These are phyloP conservation scores for Chrysotoxum bicinctum DNA, from an alignment of 2,888 invertebrate species.

Conservation along the genomic window DNA sequence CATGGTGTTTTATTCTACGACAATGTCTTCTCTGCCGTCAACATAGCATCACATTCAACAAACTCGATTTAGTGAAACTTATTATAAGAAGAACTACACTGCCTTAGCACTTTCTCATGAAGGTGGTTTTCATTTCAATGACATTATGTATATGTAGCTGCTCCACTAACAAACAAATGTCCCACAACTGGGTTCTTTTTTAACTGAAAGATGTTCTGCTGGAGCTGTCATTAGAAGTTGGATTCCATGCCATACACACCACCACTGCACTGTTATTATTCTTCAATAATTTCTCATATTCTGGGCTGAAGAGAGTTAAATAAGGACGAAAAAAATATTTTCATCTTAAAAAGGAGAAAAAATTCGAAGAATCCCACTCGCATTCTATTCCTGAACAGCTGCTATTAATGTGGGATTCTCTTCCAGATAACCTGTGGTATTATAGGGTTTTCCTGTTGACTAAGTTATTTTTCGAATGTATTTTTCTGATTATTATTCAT, in stretches of 20 bases:
- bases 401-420: conserved; percentile 23
- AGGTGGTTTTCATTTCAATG: neutral
- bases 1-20: neutral
- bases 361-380: neutral
- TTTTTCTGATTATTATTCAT: conserved; percentile 5
- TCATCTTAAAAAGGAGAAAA: neutral
- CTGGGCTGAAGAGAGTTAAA: neutral
- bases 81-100: conserved; percentile 5
- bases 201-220: neutral
- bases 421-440: neutral
- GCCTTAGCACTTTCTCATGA: neutral
- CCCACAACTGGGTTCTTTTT: neutral
- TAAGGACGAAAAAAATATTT: neutral
- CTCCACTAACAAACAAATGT: neutral
- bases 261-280: neutral
- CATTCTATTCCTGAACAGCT: conserved; percentile 36
- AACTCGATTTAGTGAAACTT: conserved; percentile 8
- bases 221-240: neutral
- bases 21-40: neutral
- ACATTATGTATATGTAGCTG: conserved; percentile 8
- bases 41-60: neutral
- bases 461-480: neutral
- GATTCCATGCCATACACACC: neutral
- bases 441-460: neutral
- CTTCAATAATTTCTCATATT: neutral